Percentiles rank a stretch among this genome's conserved stretches.
These are phyloP conservation scores for Neoscelio sp. DNA, from an alignment of 2,888 invertebrate genomes.

Conservation along the genomic window DNA sequence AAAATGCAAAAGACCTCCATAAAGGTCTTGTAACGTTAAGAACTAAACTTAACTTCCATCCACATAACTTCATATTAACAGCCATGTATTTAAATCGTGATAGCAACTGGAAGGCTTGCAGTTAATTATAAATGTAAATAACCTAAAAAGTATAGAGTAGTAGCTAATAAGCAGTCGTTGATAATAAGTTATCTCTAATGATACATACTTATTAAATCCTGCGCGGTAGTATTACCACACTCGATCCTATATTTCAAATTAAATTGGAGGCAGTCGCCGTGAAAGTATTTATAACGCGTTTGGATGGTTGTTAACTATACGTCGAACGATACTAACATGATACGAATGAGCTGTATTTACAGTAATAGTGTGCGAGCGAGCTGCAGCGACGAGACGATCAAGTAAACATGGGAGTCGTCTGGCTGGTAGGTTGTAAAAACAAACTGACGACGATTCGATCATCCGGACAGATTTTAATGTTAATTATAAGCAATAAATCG, in stretches of 20 bases:
- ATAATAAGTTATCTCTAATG: conserved; percentile 57
- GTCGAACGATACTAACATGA: conserved; percentile 15
- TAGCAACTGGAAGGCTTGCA: conserved; percentile 24
- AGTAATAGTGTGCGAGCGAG: conserved; percentile 29
- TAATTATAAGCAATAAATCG: conserved; percentile 18
- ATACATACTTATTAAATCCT: conserved; percentile 51
- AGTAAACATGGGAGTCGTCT: conserved; percentile 42
- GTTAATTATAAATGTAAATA: conserved; percentile 55
- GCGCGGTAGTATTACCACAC: conserved; percentile 47
- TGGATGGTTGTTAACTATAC: conserved; percentile 49
- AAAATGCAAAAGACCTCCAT: too few species aligned
- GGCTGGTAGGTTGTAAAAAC: conserved; percentile 41
- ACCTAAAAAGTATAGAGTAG: conserved; percentile 16
- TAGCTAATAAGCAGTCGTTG: conserved; percentile 5
- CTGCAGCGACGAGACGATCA: conserved; percentile 35
- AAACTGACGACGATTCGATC: conserved; percentile 38
- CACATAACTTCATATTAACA: conserved; percentile 6
- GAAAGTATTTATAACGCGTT: conserved; percentile 58
- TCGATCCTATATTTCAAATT: conserved; percentile 57
- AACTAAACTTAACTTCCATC: too few species aligned
- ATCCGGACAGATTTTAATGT: conserved; percentile 14
- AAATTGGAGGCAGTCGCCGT: conserved; percentile 53
- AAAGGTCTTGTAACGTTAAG: too few species aligned
- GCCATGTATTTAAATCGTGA: conserved; percentile 36
- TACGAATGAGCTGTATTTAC: conserved; percentile 39